phyloP scores from a whole-genome alignment of 1,140 invertebrate genomes.

The Andricus grossulariae region DNA sequence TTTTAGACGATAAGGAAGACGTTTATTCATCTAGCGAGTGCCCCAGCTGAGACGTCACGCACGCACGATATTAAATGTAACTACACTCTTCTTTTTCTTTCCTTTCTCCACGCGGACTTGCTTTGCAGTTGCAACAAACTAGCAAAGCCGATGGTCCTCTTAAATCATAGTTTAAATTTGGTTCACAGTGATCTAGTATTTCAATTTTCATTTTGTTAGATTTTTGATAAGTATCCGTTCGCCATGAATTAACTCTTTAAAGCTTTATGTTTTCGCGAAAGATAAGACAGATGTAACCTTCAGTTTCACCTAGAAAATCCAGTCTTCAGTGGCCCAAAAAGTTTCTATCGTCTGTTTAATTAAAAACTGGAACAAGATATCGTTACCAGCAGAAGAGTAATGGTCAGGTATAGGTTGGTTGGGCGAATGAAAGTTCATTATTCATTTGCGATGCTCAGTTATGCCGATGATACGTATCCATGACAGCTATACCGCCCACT shows the following conservation, averaged over 20 bases:
- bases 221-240: not conserved
- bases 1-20: conserved; percentile 76
- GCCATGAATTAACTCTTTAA: not conserved
- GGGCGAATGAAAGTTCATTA: conserved; percentile 72
- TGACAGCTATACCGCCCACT: conserved; percentile 76
- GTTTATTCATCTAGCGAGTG: conserved; percentile 73
- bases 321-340: no score
- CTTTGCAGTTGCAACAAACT: conserved; percentile 17
- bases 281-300: no score
- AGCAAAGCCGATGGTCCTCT: not conserved
- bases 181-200: not conserved
- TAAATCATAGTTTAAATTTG: not conserved
- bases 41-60: conserved; percentile 69
- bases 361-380: not conserved
- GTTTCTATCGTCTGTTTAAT: not conserved
- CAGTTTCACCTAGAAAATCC: no score
- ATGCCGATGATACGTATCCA: conserved; percentile 76
- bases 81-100: conserved; percentile 54
- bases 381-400: not conserved
- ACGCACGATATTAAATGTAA: conserved; percentile 66
- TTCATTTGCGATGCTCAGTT: conserved; percentile 74
- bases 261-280: no score
- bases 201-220: not conserved
- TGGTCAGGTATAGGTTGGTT: conserved; percentile 15
- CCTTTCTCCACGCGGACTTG: conserved; percentile 46